Evolutionary conservation across 2,113 vertebrate genomes (phyloP), one percentile per base, ranked within the genome.

Genomic region (Hiodon tergisus): DNA sequence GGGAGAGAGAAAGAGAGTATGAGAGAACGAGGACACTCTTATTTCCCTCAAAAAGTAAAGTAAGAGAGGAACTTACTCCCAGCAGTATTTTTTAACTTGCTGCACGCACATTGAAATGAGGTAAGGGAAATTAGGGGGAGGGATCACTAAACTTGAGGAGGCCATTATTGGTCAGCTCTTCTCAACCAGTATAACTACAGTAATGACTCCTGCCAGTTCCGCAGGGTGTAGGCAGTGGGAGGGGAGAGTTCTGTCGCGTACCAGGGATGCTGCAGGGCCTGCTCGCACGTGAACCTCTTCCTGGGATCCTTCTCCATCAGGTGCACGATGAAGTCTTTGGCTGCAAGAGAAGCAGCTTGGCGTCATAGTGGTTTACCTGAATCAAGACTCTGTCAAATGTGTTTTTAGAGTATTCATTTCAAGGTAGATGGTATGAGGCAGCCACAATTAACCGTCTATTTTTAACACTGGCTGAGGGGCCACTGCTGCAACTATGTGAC

Each of bases 201-300:
- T 31, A 31, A 31, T 31, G 31, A 31, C 31, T 31, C 31, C 31
- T 31, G 31, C 31, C 31, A 31, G 31, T 31, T 31, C 31, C 0
- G 31, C 31, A 31, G 31, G 31, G 31, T 31, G 31, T 31, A 31
- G 31, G 31, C 31, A 31, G 31, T 31, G 0, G 7, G 66, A 13
- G 13, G 2, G 2, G 11, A 51, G 8, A 31, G 54, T 31, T 13
- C 58, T 50, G 54, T 71, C 16, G 71, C 88, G 88, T 87, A 98
- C 97, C 97, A 99, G 13, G 97, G 96, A 79, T 99, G 97, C 84
- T 95, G 94, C 71, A 99, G 90, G n/a, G 96, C 96, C 86, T 94
- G 95, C 68, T 98, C 95, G 60, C 96, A 98, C 0, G 95, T 98
- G 77, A 94, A 96, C 81, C 97, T 93, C 83, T 95, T 94, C 77